phyloP scores from a whole-genome alignment of 2,797 vertebrate genomes.

The Aldrovandia affinis region DNA sequence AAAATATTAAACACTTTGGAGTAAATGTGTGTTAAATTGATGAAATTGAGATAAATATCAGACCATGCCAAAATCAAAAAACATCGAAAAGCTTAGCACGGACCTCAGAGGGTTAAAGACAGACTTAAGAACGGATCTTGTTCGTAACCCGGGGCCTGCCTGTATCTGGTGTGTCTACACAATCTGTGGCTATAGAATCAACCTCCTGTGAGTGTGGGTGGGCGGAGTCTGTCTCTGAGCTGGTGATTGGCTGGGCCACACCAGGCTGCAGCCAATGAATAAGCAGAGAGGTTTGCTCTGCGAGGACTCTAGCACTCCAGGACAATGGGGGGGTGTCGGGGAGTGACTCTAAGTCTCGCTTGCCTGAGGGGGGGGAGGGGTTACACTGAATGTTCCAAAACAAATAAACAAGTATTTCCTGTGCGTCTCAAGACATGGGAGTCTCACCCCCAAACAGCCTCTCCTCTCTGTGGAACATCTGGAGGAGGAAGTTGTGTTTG shows the following conservation, averaged over 20 bases:
- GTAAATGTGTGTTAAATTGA: too few species aligned
- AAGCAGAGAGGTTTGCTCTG: slow-evolving; percentile 71
- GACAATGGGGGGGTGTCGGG: slow-evolving; percentile 60
- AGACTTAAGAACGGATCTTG: too few species aligned
- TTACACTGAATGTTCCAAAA: not conserved
- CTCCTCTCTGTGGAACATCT: too few species aligned
- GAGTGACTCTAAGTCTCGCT: slow-evolving; percentile 79
- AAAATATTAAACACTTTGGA: too few species aligned
- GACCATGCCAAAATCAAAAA: too few species aligned
- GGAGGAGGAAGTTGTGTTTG: not conserved
- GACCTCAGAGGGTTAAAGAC: too few species aligned
- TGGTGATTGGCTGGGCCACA: slow-evolving; percentile 72
- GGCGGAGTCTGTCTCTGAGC: slow-evolving; percentile 63
- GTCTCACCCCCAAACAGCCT: not conserved
- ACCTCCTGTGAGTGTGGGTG: not conserved
- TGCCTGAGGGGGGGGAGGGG: not conserved
- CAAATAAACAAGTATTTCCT: not conserved
- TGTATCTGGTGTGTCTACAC: too few species aligned
- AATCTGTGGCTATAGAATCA: too few species aligned
- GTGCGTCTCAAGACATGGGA: not conserved
- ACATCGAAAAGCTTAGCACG: too few species aligned
- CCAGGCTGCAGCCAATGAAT: slow-evolving; percentile 77
- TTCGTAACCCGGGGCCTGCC: too few species aligned
- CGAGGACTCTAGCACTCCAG: slow-evolving; percentile 77
- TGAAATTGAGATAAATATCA: too few species aligned